Base-by-base conservation (phyloP, 2,888 invertebrate genomes). In the Eremobia ochroleuca region DNA sequence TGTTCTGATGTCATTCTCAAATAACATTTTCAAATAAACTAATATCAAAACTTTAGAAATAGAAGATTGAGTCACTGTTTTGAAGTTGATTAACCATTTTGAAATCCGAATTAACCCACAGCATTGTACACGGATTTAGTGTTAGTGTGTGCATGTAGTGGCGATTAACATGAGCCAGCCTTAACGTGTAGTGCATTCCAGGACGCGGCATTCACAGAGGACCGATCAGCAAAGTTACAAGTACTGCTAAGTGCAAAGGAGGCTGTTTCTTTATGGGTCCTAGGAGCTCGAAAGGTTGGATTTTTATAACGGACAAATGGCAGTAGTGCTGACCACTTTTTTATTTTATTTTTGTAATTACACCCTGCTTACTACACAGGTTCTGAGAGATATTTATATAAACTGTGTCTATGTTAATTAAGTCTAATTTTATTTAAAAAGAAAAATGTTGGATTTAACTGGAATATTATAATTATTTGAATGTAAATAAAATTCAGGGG, bases 201-300 rank as follows among this genome's bases (percentile, higher is more conserved):
- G 98, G 98, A 98, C 96, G 96, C 97, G 96, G 97, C 97, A 96
- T 98, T 97, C 97, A 97, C 97, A 96, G 97, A 95, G 96, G 97
- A 97, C 96, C 96, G 95, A 94, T 96, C 97, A 94, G 96, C 97
- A 97, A 98, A 97, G 97, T 97, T 97, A 97, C 98, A 98, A 97
- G 98, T 98, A 97, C 98, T 98, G 97, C 98, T 98, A 97, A 98
- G 98, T 97, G 98, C 98, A 97, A 98, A 98, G 98, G 98, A 98
- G 98, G 98, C 98, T 97, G 98, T 98, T 97, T 98, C 98, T 97
- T 98, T 98, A 97, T 98, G 98, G 98, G 98, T 98, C 97, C 98
- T 98, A 97, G 98, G 98, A 97, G 98, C 98, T 97, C 98, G 98
- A 97, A 98, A 98, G 98, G 98, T 98, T 98, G 97, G 97, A 96